Evolutionary conservation across 2,888 invertebrate species (phyloP).

Genomic region (Acleris literana): DNA sequence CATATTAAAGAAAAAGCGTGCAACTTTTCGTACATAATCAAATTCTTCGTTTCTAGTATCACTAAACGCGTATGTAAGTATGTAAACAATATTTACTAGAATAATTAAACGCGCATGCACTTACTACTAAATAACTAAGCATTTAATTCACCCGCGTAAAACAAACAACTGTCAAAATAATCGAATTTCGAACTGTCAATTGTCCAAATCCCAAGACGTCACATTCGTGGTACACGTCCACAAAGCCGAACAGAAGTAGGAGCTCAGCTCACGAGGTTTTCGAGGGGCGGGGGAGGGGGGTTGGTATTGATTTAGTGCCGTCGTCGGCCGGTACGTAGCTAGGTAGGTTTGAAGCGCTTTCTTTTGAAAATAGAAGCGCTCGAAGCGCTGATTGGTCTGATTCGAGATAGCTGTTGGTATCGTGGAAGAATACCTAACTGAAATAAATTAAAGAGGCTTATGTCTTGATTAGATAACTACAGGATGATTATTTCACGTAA

Average conservation of each 20-base stretch:
- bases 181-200: slow-evolving; percentile 75
- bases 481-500: too few relatives aligned
- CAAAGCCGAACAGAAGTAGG: slow-evolving; percentile 84
- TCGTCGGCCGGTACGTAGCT: slow-evolving; percentile 82
- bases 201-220: slow-evolving; percentile 80
- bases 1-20: too few relatives aligned
- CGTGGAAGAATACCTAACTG: not conserved
- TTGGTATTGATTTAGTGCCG: slow-evolving; percentile 85
- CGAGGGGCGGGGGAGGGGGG: slow-evolving; percentile 72
- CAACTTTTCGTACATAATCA: too few relatives aligned
- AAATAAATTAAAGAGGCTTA: not conserved
- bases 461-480: too few relatives aligned
- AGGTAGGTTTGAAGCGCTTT: slow-evolving; percentile 81
- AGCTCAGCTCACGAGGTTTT: slow-evolving; percentile 83
- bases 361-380: slow-evolving; percentile 46
- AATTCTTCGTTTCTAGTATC: too few relatives aligned
- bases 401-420: not conserved
- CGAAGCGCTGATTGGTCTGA: not conserved
- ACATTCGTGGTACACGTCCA: slow-evolving; percentile 77
- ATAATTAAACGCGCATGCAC: too few relatives aligned
- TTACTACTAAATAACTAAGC: too few relatives aligned
- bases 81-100: too few relatives aligned
- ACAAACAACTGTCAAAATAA: slow-evolving; percentile 37
- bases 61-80: too few relatives aligned
- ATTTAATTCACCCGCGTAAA: not conserved